phyloP scores from a whole-genome alignment of 2,113 vertebrate species.

The Myotis brandtii region DNA sequence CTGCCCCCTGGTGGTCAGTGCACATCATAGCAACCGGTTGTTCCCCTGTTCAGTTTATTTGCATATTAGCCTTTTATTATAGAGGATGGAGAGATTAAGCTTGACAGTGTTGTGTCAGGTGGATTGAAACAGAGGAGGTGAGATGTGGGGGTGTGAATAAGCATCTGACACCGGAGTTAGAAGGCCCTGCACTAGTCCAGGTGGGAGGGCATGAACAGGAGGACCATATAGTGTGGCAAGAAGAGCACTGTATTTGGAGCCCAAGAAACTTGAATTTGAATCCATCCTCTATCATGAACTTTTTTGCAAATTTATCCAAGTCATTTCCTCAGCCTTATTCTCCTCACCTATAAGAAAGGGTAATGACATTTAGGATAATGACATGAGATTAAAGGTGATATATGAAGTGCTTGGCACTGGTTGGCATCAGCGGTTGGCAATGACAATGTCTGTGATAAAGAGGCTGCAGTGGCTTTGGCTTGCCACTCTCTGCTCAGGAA shows the following conservation, averaged over 20 bases:
- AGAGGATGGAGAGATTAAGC: background rate
- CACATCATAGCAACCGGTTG: too few species aligned
- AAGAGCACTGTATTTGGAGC: background rate
- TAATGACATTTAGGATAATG: background rate
- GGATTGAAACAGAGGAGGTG: background rate
- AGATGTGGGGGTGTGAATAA: background rate
- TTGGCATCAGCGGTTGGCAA: background rate
- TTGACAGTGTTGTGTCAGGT: accelerated
- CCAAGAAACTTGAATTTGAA: background rate
- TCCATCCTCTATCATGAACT: background rate
- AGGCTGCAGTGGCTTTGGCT: background rate
- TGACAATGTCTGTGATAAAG: background rate
- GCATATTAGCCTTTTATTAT: too few species aligned
- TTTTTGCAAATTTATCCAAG: background rate
- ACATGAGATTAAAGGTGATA: background rate
- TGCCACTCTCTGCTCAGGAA: background rate
- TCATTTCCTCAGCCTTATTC: background rate
- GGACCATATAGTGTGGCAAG: accelerated
- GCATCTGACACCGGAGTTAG: background rate
- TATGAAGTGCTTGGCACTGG: background rate
- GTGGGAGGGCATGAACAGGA: too few species aligned
- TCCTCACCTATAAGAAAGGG: background rate
- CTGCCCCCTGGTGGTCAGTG: too few species aligned
- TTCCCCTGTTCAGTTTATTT: too few species aligned
- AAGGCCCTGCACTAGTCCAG: background rate